phyloP scores from a whole-genome alignment of 1,140 invertebrate species.

The Pantala flavescens region DNA sequence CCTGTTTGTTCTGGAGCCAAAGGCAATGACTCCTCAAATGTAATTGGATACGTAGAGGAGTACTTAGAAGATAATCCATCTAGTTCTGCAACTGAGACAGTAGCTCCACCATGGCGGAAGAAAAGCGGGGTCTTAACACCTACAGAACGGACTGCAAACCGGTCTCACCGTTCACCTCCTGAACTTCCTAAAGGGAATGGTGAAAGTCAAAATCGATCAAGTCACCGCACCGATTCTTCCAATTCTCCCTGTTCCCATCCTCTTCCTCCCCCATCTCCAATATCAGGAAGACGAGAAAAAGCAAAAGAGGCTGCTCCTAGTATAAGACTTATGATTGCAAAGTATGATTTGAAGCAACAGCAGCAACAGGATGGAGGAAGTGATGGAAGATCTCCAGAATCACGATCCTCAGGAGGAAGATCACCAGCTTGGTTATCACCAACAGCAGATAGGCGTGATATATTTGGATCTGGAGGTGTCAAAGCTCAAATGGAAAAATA shows the following conservation, averaged over 20 bases:
- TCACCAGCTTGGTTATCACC: slow-evolving; percentile 51
- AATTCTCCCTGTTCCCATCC: not conserved
- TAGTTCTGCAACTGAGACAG: not conserved
- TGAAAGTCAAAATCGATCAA: not conserved
- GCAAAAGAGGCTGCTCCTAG: slow-evolving; percentile 50
- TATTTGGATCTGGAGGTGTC: slow-evolving; percentile 25
- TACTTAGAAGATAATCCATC: slow-evolving; percentile 21
- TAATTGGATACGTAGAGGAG: slow-evolving; percentile 24
- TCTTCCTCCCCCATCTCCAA: slow-evolving; percentile 17
- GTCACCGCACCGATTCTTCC: too few relatives aligned
- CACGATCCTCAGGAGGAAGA: slow-evolving; percentile 37
- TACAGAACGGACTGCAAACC: slow-evolving; percentile 1
- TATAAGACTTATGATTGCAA: slow-evolving; percentile 53
- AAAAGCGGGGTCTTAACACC: not conserved
- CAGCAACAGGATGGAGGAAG: slow-evolving; percentile 35
- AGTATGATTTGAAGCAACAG: slow-evolving; percentile 48
- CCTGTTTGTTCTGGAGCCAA: slow-evolving; percentile 47
- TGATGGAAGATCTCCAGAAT: slow-evolving; percentile 34
- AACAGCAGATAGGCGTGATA: slow-evolving; percentile 37
- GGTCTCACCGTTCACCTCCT: slow-evolving; percentile 13
- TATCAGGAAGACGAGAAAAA: slow-evolving; percentile 20
- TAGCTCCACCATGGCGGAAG: slow-evolving; percentile 20
- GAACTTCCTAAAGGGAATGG: not conserved
- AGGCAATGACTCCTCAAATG: slow-evolving; percentile 30
- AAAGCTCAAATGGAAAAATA: slow-evolving; percentile 43